phyloP scores from a whole-genome alignment of 2,113 vertebrate genomes.

The Proterorhinus semilunaris region DNA sequence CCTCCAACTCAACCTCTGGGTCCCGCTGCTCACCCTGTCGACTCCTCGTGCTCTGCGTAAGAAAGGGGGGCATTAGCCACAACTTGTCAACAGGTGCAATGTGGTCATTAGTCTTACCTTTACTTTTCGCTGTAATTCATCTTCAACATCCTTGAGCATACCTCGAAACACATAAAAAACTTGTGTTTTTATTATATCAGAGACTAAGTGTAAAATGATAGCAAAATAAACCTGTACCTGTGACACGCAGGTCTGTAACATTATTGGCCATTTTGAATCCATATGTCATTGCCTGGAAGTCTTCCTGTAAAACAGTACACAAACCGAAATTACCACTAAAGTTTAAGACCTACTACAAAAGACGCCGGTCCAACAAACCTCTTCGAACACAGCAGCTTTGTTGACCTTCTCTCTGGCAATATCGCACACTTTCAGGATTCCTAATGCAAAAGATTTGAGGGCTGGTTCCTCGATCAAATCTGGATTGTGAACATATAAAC shows the following conservation, averaged over 20 bases:
- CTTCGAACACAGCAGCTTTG: slow-evolving; percentile 98
- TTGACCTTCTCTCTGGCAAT: slow-evolving; percentile 98
- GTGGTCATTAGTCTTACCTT: slow-evolving; percentile 79
- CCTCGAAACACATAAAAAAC: slow-evolving; percentile 70
- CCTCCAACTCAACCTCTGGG: slow-evolving; percentile 95
- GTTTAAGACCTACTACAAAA: neutral
- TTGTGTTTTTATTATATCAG: neutral
- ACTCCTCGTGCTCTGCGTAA: slow-evolving; percentile 90
- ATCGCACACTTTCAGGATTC: slow-evolving; percentile 97
- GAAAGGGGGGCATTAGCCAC: neutral
- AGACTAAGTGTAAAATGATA: neutral
- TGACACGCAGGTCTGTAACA: slow-evolving; percentile 96
- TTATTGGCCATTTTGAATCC: slow-evolving; percentile 99
- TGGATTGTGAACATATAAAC: slow-evolving; percentile 97
- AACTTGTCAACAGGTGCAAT: neutral
- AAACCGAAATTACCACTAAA: too few relatives aligned
- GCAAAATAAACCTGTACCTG: slow-evolving; percentile 77
- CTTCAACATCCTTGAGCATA: slow-evolving; percentile 98
- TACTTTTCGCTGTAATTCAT: slow-evolving; percentile 96
- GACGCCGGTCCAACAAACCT: slow-evolving; percentile 75
- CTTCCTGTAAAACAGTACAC: slow-evolving; percentile 78
- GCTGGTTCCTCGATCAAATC: slow-evolving; percentile 96
- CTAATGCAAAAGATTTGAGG: slow-evolving; percentile 96
- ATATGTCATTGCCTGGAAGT: slow-evolving; percentile 99
- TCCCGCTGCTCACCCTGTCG: slow-evolving; percentile 97